Evolutionary conservation across 2,888 invertebrate species (phyloP), one percentile per base, ranked within the genome.

Genomic region (Onchidella celtica): DNA sequence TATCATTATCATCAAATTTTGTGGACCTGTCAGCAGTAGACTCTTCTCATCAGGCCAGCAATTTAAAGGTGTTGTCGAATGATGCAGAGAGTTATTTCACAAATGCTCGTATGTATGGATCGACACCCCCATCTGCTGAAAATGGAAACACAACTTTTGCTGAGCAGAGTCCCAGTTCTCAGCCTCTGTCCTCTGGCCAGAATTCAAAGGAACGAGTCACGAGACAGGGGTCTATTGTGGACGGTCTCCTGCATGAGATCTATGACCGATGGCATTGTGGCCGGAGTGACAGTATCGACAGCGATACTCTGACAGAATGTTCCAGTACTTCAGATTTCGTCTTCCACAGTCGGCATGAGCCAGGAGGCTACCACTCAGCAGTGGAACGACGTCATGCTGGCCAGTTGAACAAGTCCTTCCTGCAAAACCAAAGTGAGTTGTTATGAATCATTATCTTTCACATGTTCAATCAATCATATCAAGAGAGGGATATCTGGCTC

Each of bases 301-400:
- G 92, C 74, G 93, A 93, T 84, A 93, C 92, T 0, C 91, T 92
- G 86, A 92, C 92, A 14, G 92, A 92, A 80, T 90, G 90, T 81
- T 92, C 92, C 32, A 91, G 91, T 75, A 91, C 92, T 1, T 91
- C 92, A 2, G 92, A 92, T 75, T 87, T 90, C 68, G 86, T 89
- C 70, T 88, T 87, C 69, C 86, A 86, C 83, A 65, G 87, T 17
- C 84, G 87, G 47, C 79, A 74, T 47, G 84, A 79, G 34, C 47
- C 75, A 6, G 81, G 81, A 17, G 81, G 81, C 3, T 84, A 80
- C 63, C 75, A 81, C 57, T 80, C 86, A 80, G 57, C 86, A 85
- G 55, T 88, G 86, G 72, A 85, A 79, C 40, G 87, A 73, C 86
- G 88, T 6, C 88, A 87, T 65, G 83, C 87, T 1, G 85, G 87